Conservation (phyloP, 2,113 vertebrate genomes). For the Ceyx margarethae region DNA sequence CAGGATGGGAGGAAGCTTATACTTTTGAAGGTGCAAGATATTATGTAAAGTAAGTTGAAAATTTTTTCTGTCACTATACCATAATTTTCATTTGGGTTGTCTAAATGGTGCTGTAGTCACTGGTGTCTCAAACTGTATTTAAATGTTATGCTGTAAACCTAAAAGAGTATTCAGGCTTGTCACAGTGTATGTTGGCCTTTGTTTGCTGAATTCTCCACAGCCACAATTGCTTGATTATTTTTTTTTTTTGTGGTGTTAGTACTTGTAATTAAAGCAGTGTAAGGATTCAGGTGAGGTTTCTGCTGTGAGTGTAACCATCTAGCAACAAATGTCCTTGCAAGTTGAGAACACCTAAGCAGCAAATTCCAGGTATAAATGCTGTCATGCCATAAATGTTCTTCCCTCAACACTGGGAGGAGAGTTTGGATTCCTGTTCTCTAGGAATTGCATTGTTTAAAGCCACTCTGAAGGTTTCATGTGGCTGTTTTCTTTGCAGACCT, state of each 20-base stretch:
- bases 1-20: slow-evolving; percentile 97
- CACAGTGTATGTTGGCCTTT: background rate
- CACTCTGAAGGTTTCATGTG: background rate
- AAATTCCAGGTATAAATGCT: background rate
- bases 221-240: background rate
- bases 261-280: background rate
- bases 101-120: background rate
- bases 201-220: background rate
- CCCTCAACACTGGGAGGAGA: background rate
- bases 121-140: background rate
- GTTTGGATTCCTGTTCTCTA: background rate
- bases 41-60: slow-evolving; percentile 93
- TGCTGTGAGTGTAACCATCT: background rate
- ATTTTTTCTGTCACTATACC: background rate
- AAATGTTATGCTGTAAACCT: background rate
- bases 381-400: background rate
- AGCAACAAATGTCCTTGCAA: background rate
- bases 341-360: background rate
- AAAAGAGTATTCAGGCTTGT: background rate
- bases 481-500: background rate
- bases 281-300: background rate
- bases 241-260: background rate
- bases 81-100: background rate
- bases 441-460: background rate
- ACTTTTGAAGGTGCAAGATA: slow-evolving; percentile 97